Base-by-base conservation (phyloP, 2,888 invertebrate species). In the Theodoxus fluviatilis region DNA sequence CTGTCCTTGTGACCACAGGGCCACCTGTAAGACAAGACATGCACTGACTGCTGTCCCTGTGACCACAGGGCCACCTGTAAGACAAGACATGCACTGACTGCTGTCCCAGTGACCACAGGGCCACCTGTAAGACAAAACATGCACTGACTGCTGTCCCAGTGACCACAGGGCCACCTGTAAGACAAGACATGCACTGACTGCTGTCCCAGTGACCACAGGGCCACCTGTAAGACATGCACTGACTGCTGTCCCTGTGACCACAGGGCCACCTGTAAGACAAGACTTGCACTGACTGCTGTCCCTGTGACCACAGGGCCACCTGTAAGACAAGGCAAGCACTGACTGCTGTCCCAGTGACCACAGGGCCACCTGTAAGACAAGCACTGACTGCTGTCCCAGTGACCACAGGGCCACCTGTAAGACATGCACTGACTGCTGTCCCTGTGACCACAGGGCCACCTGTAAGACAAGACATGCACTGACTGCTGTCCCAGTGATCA, bases 161-260 rank as follows among this genome's bases (percentile, higher is more conserved):
- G 96, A 94, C 93, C 97, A 96, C 12, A 99, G 88, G 0, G 98
- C 96, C 1, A 96, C 88, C 88, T 88, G 68, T 0, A 59, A 71
- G 18, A n/a, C n/a, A n/a, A n/a, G n/a, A n/a, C n/a, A n/a, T n/a
- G n/a, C n/a, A n/a, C n/a, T n/a, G n/a, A n/a, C 61, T 99, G 88
- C 86, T 98, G 96, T 0, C 98, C 98, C 68, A 99, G 91, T 0
- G 96, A 94, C 93, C 97, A 96, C 12, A 99, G 88, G 0, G 98
- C 96, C 1, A 96, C 88, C 88, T 88, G 68, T 0, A 59, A 71
- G 18, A n/a, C n/a, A n/a, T n/a, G n/a, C n/a, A n/a, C n/a, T n/a
- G n/a, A n/a, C 61, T 99, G 88, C 86, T 98, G 96, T 0, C 98
- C 98, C 68, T 99, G 91, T 0, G 96, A 94, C 93, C 97, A 96